Evolutionary conservation across 2,888 invertebrate genomes (phyloP), one percentile per base, ranked within the genome.

Genomic region (Falcaria lacertinaria): DNA sequence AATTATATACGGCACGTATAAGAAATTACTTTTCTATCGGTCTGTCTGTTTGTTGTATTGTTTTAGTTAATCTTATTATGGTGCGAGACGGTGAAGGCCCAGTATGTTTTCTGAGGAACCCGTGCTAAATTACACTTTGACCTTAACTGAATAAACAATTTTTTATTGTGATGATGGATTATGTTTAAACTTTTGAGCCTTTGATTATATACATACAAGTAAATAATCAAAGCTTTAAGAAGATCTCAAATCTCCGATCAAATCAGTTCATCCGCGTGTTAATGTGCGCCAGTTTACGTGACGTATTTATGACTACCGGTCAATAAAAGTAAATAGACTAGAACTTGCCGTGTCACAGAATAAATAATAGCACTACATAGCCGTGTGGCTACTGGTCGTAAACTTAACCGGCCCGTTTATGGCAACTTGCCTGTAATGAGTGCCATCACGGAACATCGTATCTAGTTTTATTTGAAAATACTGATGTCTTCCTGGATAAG

Each of bases 281-380:
- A 22, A 37, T 37, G 37, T 15, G 37, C 14, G 15, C 37, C 22
- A 37, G 8, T 37, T 37, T 37, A 28, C 28, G 28, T 22, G 22
- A 37, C 25, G 15, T 6, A 37, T 37, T 37, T 37, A 37, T 15
- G 25, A 37, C 25, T 7, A 15, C 37, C 37, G 14, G 14, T 16
- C 37, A 22, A 36, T 36, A 22, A 36, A 36, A 36, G 36, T 36
- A 19, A 6, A 22, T 22, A 7, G 14, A 7, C 17, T 34, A 34
- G 17, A 34, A 16, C 13, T 19, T 3, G 6, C 11, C 28, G 28
- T 28, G 28, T 28, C 28, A 28, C 28, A 28, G 28, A 28, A 28
- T 28, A 28, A 28, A 28, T 28, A 28, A 28, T 28, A 28, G 28
- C 11, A 28, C 28, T 28, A 4, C 37, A 15, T 4, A 15, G 15